Conservation (phyloP, 2,888 invertebrate genomes). For the Drepana falcataria region DNA sequence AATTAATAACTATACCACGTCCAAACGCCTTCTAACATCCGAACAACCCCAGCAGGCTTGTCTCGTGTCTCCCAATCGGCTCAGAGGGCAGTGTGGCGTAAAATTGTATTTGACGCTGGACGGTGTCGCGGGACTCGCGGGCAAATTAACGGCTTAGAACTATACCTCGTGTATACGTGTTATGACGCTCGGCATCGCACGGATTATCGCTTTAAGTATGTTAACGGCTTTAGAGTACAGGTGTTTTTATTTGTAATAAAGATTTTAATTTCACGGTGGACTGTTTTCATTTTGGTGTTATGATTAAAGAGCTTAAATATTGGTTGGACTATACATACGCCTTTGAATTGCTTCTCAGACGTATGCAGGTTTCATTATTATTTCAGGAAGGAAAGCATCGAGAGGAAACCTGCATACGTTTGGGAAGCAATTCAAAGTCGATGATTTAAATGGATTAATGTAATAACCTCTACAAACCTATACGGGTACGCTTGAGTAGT, state of each 20-base stretch:
- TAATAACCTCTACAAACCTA: no score
- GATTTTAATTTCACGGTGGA: neutral
- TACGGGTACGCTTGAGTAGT: no score
- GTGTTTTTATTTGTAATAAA: constrained; percentile 26
- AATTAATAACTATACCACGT: constrained; percentile 23
- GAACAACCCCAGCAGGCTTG: constrained; percentile 52
- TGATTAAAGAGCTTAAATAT: no score
- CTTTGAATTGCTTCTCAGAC: no score
- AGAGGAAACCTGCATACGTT: no score
- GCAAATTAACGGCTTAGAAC: constrained; percentile 70
- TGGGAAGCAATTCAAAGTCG: no score
- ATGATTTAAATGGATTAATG: no score
- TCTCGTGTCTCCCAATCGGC: constrained; percentile 74
- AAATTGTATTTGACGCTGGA: constrained; percentile 73
- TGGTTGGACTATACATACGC: no score
- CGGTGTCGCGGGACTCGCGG: constrained; percentile 16
- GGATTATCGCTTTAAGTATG: constrained; percentile 64
- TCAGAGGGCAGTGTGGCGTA: constrained; percentile 69
- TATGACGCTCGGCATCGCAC: constrained; percentile 50
- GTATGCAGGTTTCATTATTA: no score
- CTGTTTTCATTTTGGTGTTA: neutral
- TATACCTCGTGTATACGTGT: constrained; percentile 74
- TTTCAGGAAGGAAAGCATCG: no score
- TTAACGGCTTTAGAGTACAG: constrained; percentile 40
- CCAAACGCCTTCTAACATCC: constrained; percentile 13